phyloP scores from a whole-genome alignment of 1,140 invertebrate species.

The Andricus grossulariae region DNA sequence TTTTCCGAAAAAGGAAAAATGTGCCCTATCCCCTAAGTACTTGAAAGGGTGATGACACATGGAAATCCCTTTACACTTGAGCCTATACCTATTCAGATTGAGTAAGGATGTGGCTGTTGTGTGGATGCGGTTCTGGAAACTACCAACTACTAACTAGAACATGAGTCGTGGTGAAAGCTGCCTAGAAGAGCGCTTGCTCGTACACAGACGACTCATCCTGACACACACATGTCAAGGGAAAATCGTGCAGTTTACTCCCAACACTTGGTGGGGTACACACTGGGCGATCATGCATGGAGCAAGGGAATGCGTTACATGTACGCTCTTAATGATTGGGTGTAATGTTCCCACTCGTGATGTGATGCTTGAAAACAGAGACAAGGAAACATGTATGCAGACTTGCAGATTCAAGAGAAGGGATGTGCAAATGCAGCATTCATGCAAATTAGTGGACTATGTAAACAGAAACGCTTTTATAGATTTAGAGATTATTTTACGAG shows the following conservation, averaged over 20 bases:
- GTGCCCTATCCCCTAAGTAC: not conserved
- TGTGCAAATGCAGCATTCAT: slow-evolving; percentile 8
- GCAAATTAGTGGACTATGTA: not conserved
- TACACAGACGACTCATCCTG: slow-evolving; percentile 5
- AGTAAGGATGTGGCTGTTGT: not conserved
- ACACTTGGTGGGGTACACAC: slow-evolving; percentile 15
- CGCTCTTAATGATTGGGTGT: slow-evolving; percentile 31
- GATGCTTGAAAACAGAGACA: slow-evolving; percentile 20
- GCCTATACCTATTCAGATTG: not conserved
- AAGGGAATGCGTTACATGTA: slow-evolving; percentile 28
- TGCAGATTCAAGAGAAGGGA: slow-evolving; percentile 25
- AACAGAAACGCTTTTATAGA: too few species aligned
- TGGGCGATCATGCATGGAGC: slow-evolving; percentile 16
- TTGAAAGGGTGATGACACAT: not conserved
- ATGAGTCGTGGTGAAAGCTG: slow-evolving; percentile 18
- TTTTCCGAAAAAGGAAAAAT: too few species aligned
- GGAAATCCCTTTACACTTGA: slow-evolving; percentile 14
- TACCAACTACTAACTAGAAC: slow-evolving; percentile 16
- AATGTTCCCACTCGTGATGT: slow-evolving; percentile 24
- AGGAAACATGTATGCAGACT: slow-evolving; percentile 5
- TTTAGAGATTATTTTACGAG: too few species aligned
- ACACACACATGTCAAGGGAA: slow-evolving; percentile 15
- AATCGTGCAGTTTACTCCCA: slow-evolving; percentile 23
- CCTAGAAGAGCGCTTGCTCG: slow-evolving; percentile 11
- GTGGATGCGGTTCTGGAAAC: not conserved